These are phyloP conservation scores for Micromussa lordhowensis DNA, from an alignment of 92 coral and sea anemone genomes.

Conservation along the genomic window DNA sequence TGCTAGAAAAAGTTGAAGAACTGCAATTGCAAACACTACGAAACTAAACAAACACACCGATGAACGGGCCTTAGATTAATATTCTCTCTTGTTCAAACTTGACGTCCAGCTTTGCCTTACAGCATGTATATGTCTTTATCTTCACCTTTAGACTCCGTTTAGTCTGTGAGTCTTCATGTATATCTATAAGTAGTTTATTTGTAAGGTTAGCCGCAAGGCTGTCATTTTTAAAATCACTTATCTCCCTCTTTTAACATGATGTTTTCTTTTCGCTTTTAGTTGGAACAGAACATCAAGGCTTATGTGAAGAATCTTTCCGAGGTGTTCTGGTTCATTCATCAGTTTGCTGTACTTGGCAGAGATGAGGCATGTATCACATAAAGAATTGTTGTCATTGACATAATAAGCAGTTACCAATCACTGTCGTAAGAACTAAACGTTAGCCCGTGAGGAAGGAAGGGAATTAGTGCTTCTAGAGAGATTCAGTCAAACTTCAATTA, in stretches of 20 bases:
- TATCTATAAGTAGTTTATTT: no score
- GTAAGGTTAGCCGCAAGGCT: not conserved
- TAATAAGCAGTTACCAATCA: not conserved
- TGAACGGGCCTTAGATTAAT: not conserved
- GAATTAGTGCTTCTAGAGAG: no score
- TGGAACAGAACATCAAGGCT: constrained; percentile 81
- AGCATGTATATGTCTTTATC: not conserved
- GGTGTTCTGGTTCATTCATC: constrained; percentile 90
- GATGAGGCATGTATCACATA: constrained; percentile 72
- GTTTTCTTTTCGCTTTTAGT: constrained; percentile 41
- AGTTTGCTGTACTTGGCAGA: constrained; percentile 89
- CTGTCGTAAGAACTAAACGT: no score
- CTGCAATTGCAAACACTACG: not conserved
- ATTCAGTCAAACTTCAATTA: no score
- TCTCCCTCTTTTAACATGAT: not conserved
- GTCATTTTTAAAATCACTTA: not conserved
- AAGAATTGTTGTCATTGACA: not conserved
- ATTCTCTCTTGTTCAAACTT: not conserved
- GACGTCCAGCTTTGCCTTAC: not conserved
- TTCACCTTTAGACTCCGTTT: not conserved
- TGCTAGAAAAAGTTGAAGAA: not conserved
- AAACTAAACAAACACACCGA: not conserved
- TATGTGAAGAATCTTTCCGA: constrained; percentile 96
- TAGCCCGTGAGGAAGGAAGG: no score
- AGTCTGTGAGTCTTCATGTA: no score